Percentiles rank a stretch among this genome's conserved stretches.
These are phyloP conservation scores for Lottia scabra DNA, from an alignment of 2,888 invertebrate genomes.

Conservation along the genomic window DNA sequence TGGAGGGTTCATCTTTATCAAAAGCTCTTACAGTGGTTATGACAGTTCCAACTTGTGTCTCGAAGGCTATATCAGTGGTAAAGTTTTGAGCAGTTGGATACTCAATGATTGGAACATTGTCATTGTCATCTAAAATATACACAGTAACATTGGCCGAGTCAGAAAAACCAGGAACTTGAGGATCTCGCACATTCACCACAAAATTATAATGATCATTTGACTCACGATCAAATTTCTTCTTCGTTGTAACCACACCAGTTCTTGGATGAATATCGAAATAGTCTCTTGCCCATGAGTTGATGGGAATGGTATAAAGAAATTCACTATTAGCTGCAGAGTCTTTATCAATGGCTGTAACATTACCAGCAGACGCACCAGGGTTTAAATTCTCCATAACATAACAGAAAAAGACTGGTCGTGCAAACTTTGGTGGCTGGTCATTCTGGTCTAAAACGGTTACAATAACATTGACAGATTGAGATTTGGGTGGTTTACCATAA, in stretches of 20 bases:
- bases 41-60: constrained; percentile 48
- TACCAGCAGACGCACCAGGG: constrained; percentile 88
- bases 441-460: constrained; percentile 95
- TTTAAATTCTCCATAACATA: constrained; percentile 89
- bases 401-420: constrained; percentile 82
- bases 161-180: constrained; percentile 75
- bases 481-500: constrained; percentile 76
- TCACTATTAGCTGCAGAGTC: constrained; percentile 92
- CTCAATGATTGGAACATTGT: constrained; percentile 81
- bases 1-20: constrained; percentile 92
- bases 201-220: constrained; percentile 84
- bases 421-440: constrained; percentile 91
- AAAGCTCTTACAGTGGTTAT: constrained; percentile 80
- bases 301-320: constrained; percentile 34
- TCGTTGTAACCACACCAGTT: constrained; percentile 85
- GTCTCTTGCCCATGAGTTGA: constrained; percentile 70
- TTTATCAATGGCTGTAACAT: constrained; percentile 90
- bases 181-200: constrained; percentile 86
- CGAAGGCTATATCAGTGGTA: constrained; percentile 48
- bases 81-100: constrained; percentile 54
- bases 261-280: constrained; percentile 77
- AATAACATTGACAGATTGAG: constrained; percentile 76
- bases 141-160: constrained; percentile 93
- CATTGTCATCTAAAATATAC: constrained; percentile 94
- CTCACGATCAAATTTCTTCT: constrained; percentile 87